Evolutionary conservation across 2,113 vertebrate species (phyloP), one percentile per base, ranked within the genome.

Genomic region (Notothenia coriiceps): DNA sequence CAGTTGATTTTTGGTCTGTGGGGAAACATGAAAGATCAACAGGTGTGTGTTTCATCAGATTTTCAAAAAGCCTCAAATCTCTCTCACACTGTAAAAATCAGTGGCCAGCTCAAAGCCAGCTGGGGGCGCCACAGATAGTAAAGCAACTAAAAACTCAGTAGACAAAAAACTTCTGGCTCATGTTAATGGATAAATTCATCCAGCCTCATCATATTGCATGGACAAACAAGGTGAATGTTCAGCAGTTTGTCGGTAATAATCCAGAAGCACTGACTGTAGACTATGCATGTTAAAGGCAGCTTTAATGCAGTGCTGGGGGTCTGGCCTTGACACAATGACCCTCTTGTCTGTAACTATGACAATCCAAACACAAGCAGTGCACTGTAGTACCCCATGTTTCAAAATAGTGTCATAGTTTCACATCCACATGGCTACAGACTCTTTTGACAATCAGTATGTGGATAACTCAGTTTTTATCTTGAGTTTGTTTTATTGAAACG

Each of bases 291-390:
- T 35, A 35, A 40, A 40, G 6, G 35, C 35, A 40, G 35, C 35
- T 40, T 40, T 40, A 40, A 40, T 40, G 49, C 62, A 29, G 49
- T 4, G 63, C 22, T 64, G 71, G 80, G 77, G 76, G 70, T 75
- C 66, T 85, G 84, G 51, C 68, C 54, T 71, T 84, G 69, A 79
- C 70, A 84, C 83, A 88, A 67, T 82, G 81, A 74, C 25, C 60
- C 63, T 66, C 47, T 82, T 86, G 91, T 89, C 80, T 75, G 91
- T 93, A 77, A 87, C 92, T 80, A 88, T 92, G 87, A 90, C 88
- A 81, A 86, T 79, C 50, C 65, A 71, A 84, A 85, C 79, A 74
- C 49, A 18, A 66, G 14, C n/a, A 50, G 25, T 2, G 22, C 22
- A 54, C 29, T 29, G 29, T 29, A 29, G 29, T 29, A 55, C 25